phyloP scores from a whole-genome alignment of 2,113 vertebrate genomes.

The Microcebus lehilahytsara region DNA sequence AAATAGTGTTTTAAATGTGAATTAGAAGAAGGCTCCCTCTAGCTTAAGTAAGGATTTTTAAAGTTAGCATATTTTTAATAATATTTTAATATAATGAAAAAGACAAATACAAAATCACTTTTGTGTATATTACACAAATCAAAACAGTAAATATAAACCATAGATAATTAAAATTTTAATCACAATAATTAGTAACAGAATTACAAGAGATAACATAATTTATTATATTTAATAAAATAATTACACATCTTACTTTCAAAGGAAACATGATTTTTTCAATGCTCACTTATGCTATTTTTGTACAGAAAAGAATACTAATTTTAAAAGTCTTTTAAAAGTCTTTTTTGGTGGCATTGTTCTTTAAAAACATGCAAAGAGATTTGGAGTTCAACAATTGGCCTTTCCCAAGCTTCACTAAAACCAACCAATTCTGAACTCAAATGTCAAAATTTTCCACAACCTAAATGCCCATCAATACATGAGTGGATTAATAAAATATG shows the following conservation, averaged over 20 bases:
- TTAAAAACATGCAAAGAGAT: not conserved
- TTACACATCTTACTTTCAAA: not conserved
- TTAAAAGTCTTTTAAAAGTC: not conserved
- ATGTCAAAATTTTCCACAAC: not conserved
- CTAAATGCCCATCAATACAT: too few relatives aligned
- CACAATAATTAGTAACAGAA: not conserved
- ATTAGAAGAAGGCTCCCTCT: not conserved
- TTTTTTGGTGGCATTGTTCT: not conserved
- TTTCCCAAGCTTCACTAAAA: not conserved
- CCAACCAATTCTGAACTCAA: not conserved
- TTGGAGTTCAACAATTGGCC: not conserved
- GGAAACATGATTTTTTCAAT: not conserved
- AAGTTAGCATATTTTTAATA: not conserved
- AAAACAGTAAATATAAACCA: conserved; percentile 23
- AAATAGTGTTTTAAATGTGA: conserved; percentile 14
- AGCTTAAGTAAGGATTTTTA: not conserved
- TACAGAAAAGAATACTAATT: not conserved
- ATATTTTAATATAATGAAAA: not conserved
- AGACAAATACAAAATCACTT: not conserved
- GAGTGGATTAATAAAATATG: too few relatives aligned
- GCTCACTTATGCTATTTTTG: not conserved
- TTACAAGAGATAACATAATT: not conserved
- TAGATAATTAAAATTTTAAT: conserved; percentile 8
- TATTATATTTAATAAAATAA: not conserved
- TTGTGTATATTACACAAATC: not conserved